Percentiles rank a stretch among this genome's conserved stretches.
These are phyloP conservation scores for Agapornis canus DNA, from an alignment of 2,797 vertebrate genomes.

Conservation along the genomic window DNA sequence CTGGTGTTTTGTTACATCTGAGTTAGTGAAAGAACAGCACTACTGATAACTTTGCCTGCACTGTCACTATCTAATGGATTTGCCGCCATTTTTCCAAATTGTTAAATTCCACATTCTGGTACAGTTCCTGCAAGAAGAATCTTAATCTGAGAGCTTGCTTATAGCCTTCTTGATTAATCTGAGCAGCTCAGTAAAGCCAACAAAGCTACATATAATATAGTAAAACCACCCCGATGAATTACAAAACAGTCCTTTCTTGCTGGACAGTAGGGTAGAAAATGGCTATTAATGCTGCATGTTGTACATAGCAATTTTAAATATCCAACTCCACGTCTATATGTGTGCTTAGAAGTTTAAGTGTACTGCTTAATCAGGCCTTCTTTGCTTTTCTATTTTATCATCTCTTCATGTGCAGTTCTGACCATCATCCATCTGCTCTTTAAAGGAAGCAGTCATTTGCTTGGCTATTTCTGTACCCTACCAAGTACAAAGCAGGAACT, in stretches of 20 bases:
- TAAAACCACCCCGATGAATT: neutral
- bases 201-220: neutral
- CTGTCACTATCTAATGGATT: neutral
- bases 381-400: neutral
- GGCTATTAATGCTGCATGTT: neutral
- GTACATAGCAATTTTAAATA: neutral
- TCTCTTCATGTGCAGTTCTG: neutral
- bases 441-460: neutral
- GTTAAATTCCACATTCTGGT: neutral
- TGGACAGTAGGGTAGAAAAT: neutral
- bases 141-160: neutral
- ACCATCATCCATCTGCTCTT: neutral
- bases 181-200: neutral
- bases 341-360: neutral
- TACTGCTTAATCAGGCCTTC: neutral
- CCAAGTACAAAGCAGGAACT: neutral
- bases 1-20: neutral
- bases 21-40: neutral
- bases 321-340: neutral
- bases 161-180: neutral
- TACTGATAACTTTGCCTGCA: neutral
- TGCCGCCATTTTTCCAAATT: neutral
- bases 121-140: neutral
- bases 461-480: neutral
- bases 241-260: neutral